phyloP scores from a whole-genome alignment of 23 tunicate genomes.

The Clavelina lepadiformis region DNA sequence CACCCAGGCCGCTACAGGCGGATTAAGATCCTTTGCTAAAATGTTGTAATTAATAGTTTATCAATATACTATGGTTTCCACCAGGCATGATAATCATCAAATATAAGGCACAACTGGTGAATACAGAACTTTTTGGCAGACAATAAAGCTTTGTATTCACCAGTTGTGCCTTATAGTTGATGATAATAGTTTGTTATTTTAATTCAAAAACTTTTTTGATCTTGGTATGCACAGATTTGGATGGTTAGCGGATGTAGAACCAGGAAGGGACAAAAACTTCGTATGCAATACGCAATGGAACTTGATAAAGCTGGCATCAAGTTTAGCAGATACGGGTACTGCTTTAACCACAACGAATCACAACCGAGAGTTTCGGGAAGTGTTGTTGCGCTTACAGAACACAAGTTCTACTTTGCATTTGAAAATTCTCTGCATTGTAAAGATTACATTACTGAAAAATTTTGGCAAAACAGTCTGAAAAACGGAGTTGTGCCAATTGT shows the following conservation, averaged over 20 bases:
- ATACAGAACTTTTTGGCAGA: no score
- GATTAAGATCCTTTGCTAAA: no score
- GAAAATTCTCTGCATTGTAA: slow-evolving; percentile 28
- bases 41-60: no score
- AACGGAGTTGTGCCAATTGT: slow-evolving; percentile 26
- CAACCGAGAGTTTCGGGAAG: background rate
- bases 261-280: slow-evolving; percentile 4
- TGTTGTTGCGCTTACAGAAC: background rate
- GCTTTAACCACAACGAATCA: slow-evolving; percentile 12
- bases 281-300: slow-evolving; percentile 11
- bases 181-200: no score
- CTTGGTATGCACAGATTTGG: slow-evolving; percentile 26
- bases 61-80: no score
- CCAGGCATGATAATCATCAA: no score
- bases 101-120: no score
- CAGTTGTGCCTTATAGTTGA: no score
- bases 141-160: no score
- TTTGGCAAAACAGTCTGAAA: slow-evolving; percentile 7
- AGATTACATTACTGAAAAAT: slow-evolving; percentile 35
- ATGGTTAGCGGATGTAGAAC: slow-evolving; percentile 4
- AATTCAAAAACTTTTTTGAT: no score
- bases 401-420: slow-evolving; percentile 44
- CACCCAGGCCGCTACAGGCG: no score
- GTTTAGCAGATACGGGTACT: slow-evolving; percentile 16
- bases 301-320: slow-evolving; percentile 21